Evolutionary conservation across 2,888 invertebrate species (phyloP), one percentile per base, ranked within the genome.

Genomic region (Furcula furcula): DNA sequence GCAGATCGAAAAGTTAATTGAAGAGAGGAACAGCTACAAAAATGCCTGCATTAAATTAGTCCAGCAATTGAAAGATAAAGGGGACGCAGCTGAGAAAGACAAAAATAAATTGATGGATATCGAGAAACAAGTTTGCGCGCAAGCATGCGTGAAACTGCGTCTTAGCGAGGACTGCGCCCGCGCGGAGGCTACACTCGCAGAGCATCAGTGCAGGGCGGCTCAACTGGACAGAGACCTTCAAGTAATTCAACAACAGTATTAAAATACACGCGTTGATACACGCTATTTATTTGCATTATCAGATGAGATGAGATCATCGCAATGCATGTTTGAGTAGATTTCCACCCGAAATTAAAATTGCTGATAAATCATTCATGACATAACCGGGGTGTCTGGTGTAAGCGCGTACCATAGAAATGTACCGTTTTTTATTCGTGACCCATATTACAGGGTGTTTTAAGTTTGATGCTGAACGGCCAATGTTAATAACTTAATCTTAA

Each of bases 221-320:
- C 85, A 83, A 44, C 44, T 74, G 3, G 83, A 82, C 6, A 68
- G 83, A 40, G 82, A 86, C 25, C 58, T 77, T 13, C 68, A 74
- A 62, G 86, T 83, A 38, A 41, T 15, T 28, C 11, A 7, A 28
- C 11, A 18, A 16, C 16, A 2, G 11, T 15, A 18, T 15, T 25
- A 21, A 20, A 11, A 36, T 28, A 32, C 12, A 22, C 29, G 4
- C n/a, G 10, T 15, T 18, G 11, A 18, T 28, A 18, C 16, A 10
- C 6, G 11, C 6, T 13, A 13, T 29, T 26, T 21, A 27, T 30
- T 25, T 14, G 9, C 9, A 4, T 5, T 26, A 26, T 14, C 5
- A 7, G n/a, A 13, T 26, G 26, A 14, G n/a, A 26, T 26, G 26
- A 14, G 14, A 9, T 9, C 13, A 26, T 26, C 13, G 9, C 13